Conservation (phyloP, 2,888 invertebrate species). For the Philhelius pedissequus region DNA sequence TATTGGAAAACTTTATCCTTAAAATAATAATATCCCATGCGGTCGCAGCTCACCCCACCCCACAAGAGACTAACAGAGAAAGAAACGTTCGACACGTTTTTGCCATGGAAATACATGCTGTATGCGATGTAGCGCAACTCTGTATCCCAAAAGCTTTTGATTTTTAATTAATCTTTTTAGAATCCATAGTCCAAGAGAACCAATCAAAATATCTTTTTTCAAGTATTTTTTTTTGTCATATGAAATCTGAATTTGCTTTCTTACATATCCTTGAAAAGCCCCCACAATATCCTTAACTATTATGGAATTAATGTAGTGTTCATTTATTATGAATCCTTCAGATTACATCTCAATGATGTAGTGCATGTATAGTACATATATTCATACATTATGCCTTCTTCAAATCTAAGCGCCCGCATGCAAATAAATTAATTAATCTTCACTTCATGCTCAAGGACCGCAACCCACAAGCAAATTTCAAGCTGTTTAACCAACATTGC, state of each 20-base stretch:
- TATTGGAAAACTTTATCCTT: too few relatives aligned
- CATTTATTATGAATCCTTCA: neutral
- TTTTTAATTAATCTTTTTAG: too few relatives aligned
- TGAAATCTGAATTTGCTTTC: neutral
- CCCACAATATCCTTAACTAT: neutral
- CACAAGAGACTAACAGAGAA: too few relatives aligned
- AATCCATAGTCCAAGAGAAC: too few relatives aligned
- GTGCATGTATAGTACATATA: neutral
- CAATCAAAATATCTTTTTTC: neutral
- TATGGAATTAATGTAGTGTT: neutral
- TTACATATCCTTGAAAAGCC: neutral
- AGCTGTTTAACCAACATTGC: neutral
- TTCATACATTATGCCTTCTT: neutral
- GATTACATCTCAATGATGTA: slow-evolving; percentile 8
- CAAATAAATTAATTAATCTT: slow-evolving; percentile 36
- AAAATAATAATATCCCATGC: too few relatives aligned
- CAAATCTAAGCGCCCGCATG: slow-evolving; percentile 17
- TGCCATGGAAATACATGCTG: too few relatives aligned
- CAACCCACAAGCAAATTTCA: neutral
- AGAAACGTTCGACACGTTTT: too few relatives aligned
- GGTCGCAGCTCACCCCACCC: too few relatives aligned
- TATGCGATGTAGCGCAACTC: too few relatives aligned
- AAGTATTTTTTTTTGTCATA: neutral
- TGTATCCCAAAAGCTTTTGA: too few relatives aligned
- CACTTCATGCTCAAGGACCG: neutral